Base-by-base conservation (phyloP, 1,140 invertebrate species). In the Cyphomyrmex costatus region DNA sequence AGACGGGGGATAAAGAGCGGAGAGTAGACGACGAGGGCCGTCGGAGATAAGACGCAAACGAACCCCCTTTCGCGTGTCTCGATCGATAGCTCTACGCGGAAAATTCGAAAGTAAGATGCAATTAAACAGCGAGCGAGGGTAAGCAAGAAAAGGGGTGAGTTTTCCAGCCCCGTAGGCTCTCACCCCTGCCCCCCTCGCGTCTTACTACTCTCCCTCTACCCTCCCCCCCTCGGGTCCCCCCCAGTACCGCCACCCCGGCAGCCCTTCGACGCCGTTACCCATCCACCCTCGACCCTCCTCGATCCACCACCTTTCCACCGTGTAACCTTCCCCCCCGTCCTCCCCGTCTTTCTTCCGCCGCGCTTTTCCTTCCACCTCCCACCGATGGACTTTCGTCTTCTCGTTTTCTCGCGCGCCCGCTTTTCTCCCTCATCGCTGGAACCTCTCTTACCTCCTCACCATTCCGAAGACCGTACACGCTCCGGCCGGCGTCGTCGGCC, bases 71-170 rank as follows among this genome's bases (percentile, higher is more conserved):
- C 90, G 88, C 91, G 90, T 94, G 93, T 93, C 94, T 95, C 95
- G 95, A 95, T 95, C 95, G 94, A 95, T 95, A 95, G 93, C 94
- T 94, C 94, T 94, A 94, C 94, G 94, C 95, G 94, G 95, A 95
- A 95, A 95, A 95, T 95, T 95, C 95, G 95, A 95, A 95, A 95
- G 95, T 95, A 95, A 95, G 95, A 95, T 95, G 95, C 95, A 95
- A 95, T 95, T 95, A 95, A 95, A 95, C 95, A 95, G 94, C 94
- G 93, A 94, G 94, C 94, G 94, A 95, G 95, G 94, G 95, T 95
- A 95, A 95, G 94, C 93, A 95, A 95, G 94, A 95, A 95, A 95
- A 95, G 94, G 95, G 95, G 94, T 95, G 95, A 95, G 94, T 95
- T 94, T 95, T 94, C 93, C 93, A 94, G 91, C 91, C 90, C 88